Evolutionary conservation across 2,113 vertebrate species (phyloP).

Genomic region (Phylloscopus trochiloides): DNA sequence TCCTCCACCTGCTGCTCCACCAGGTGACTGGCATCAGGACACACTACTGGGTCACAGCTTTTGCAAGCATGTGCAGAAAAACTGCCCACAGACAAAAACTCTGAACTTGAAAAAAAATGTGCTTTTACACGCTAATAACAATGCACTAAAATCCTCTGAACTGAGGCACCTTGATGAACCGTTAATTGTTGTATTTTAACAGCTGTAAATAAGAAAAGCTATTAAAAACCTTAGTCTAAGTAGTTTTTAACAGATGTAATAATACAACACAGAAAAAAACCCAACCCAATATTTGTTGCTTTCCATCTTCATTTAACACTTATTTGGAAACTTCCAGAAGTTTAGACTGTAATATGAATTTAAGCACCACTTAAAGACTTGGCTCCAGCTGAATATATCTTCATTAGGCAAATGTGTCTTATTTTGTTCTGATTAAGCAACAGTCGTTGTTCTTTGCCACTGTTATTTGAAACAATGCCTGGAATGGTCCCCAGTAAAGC

Average conservation of each 20-base stretch:
- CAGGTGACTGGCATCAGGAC: neutral
- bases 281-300: neutral
- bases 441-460: neutral
- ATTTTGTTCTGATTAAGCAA: neutral
- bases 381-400: neutral
- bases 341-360: neutral
- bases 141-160: neutral
- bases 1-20: neutral
- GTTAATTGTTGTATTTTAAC: neutral
- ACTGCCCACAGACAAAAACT: neutral
- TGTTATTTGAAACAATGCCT: neutral
- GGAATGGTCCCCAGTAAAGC: neutral
- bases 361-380: slow-evolving; percentile 20
- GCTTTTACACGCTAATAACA: neutral
- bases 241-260: neutral
- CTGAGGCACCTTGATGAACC: neutral
- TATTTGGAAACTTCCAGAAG: neutral
- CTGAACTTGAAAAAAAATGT: neutral
- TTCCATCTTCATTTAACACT: neutral
- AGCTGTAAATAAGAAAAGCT: neutral
- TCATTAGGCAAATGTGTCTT: slow-evolving; percentile 14
- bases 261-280: neutral
- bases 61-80: neutral
- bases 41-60: neutral
- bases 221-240: neutral